Evolutionary conservation across 2,113 vertebrate species (phyloP).

Genomic region (Passer domesticus): DNA sequence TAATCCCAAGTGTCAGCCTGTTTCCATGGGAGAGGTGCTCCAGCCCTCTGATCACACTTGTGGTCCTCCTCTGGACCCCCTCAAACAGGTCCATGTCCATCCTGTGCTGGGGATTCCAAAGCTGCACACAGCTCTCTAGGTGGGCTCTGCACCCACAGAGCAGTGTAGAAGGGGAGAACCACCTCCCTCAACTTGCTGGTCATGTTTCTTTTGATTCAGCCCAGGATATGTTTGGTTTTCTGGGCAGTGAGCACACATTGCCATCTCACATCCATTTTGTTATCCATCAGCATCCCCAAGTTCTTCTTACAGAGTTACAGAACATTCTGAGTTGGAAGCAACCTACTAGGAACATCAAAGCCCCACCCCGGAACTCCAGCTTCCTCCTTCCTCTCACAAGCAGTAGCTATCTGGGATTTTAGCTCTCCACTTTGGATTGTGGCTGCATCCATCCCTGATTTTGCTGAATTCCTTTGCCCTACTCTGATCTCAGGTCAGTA

Average conservation of each 20-base stretch:
- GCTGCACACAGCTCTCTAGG: neutral
- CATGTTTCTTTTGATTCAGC: neutral
- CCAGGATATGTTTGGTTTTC: neutral
- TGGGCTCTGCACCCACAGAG: neutral
- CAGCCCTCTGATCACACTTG: neutral
- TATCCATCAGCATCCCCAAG: neutral
- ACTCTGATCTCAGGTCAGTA: neutral
- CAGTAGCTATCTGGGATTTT: neutral
- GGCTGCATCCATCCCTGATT: neutral
- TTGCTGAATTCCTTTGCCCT: neutral
- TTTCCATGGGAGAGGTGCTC: neutral
- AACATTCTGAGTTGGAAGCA: neutral
- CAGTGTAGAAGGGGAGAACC: neutral
- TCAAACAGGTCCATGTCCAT: neutral
- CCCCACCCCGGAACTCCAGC: fast-evolving
- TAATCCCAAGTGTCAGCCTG: neutral
- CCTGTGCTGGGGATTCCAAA: neutral
- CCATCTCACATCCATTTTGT: neutral
- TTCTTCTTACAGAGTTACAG: neutral
- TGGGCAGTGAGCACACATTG: neutral
- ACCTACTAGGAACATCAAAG: neutral
- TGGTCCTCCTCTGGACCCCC: neutral
- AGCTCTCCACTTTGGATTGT: neutral
- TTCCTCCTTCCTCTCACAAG: neutral
- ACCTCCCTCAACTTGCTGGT: neutral